These are phyloP conservation scores for Galerucella pusilla DNA, from an alignment of 2,888 invertebrate genomes.

Conservation along the genomic window DNA sequence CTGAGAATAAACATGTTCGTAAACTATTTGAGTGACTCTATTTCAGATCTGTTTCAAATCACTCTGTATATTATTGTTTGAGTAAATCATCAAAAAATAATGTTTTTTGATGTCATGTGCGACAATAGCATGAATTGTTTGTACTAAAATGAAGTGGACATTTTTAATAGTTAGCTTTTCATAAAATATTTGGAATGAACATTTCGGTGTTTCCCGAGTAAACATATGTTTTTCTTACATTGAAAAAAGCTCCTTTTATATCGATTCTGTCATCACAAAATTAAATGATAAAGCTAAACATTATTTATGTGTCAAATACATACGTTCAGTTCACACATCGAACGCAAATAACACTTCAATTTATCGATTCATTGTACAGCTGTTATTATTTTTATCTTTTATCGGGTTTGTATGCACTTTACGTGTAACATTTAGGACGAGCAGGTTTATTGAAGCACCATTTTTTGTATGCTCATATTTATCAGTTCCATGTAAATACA, in stretches of 20 bases:
- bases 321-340: slow-evolving; percentile 12
- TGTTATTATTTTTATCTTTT: slow-evolving; percentile 14
- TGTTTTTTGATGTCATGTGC: too few relatives aligned
- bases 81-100: too few relatives aligned
- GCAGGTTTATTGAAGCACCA: background rate
- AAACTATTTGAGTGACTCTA: too few relatives aligned
- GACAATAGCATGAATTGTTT: background rate
- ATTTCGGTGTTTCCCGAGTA: background rate
- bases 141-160: background rate
- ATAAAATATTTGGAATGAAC: background rate
- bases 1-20: too few relatives aligned
- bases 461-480: too few relatives aligned
- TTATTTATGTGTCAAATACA: slow-evolving; percentile 11
- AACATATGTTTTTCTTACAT: background rate
- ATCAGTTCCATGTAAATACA: background rate
- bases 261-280: slow-evolving; percentile 10
- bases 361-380: slow-evolving; percentile 15
- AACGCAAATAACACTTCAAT: slow-evolving; percentile 12
- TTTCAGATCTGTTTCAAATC: too few relatives aligned
- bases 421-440: background rate
- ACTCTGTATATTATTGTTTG: too few relatives aligned
- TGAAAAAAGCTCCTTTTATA: background rate
- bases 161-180: too few relatives aligned
- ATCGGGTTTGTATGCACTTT: background rate
- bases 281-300: slow-evolving; percentile 13